Percentiles rank a stretch among this genome's conserved stretches.
Evolutionary conservation across 2,113 vertebrate species (phyloP).

Genomic region (Rhabdomys dilectus): DNA sequence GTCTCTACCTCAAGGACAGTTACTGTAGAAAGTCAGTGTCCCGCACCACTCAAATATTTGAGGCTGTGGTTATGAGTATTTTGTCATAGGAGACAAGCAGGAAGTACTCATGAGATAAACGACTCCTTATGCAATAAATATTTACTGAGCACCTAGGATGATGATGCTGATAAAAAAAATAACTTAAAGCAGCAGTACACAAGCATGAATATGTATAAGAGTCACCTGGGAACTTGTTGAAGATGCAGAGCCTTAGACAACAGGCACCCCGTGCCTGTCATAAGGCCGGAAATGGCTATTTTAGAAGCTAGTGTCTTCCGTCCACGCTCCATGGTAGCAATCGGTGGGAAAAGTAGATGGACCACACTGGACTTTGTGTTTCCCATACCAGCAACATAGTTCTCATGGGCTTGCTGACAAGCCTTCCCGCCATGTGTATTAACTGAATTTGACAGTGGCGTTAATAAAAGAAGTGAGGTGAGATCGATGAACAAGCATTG

Average conservation of each 20-base stretch:
- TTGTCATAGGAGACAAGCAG: neutral
- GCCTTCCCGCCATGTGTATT: neutral
- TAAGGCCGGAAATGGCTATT: neutral
- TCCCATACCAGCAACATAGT: neutral
- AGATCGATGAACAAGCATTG: neutral
- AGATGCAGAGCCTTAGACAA: neutral
- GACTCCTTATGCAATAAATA: neutral
- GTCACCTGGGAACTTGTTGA: constrained; percentile 3
- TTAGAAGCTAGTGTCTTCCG: neutral
- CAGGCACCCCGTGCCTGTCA: neutral
- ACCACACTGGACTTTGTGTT: neutral
- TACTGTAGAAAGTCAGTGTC: neutral
- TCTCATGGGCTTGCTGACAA: neutral
- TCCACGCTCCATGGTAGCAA: no score
- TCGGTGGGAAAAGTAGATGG: neutral
- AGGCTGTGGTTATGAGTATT: neutral
- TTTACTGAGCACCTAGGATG: neutral
- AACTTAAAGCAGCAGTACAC: neutral
- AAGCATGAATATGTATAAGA: neutral
- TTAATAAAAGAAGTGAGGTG: neutral
- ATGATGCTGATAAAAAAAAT: neutral
- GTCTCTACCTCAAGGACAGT: neutral
- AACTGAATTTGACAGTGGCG: neutral
- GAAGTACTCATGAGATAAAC: neutral
- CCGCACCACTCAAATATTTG: neutral